Conservation (phyloP, 2,888 invertebrate genomes). For the Chloromyia formosa region DNA sequence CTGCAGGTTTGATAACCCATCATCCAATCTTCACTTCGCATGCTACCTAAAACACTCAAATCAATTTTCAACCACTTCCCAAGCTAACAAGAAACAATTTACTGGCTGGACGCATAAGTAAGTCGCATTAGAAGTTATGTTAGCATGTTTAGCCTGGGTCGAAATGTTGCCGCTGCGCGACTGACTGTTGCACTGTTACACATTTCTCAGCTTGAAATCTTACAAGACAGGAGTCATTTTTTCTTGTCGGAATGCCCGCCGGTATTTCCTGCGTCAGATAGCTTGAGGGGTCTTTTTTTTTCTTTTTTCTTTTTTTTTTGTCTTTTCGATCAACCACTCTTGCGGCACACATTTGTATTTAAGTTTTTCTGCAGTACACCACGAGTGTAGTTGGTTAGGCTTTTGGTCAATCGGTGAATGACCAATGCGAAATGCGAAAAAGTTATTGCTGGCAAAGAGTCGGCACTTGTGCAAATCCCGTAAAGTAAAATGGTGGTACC, state of each 20-base stretch:
- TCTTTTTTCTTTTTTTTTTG: background rate
- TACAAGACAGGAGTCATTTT: slow-evolving; percentile 44
- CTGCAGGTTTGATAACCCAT: background rate
- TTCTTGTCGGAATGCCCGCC: slow-evolving; percentile 41
- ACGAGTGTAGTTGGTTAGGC: slow-evolving; percentile 20
- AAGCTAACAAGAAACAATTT: background rate
- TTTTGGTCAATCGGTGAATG: slow-evolving; percentile 23
- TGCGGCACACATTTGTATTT: slow-evolving; percentile 14
- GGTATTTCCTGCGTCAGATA: slow-evolving; percentile 39
- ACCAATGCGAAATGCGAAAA: slow-evolving; percentile 3
- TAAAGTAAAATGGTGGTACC: background rate
- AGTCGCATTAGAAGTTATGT: slow-evolving; percentile 18
- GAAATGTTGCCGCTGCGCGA: background rate
- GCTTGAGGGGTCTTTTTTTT: slow-evolving; percentile 18
- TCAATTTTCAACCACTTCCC: background rate
- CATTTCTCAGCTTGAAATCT: slow-evolving; percentile 37
- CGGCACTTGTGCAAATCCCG: slow-evolving; percentile 31
- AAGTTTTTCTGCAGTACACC: too few relatives aligned
- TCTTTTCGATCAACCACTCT: background rate
- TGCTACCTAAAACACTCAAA: background rate
- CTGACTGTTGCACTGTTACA: slow-evolving; percentile 34
- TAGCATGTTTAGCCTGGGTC: background rate
- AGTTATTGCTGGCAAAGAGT: background rate
- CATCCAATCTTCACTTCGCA: background rate
- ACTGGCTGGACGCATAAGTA: background rate